Base-by-base conservation (phyloP, 2,888 invertebrate genomes). In the Mimas tiliae region DNA sequence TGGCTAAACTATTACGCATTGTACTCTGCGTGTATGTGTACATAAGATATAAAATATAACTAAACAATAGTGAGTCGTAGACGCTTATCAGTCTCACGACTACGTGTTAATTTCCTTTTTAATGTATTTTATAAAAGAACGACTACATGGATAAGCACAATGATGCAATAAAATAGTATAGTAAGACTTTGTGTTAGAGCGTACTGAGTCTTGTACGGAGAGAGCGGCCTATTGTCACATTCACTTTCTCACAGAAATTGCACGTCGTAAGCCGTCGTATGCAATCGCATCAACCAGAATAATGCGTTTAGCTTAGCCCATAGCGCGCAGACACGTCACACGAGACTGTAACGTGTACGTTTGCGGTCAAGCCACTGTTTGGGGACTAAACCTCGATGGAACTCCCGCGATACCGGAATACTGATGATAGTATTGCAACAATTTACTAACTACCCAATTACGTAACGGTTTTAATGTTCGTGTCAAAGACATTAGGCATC, bases 171-270 rank as follows among this genome's bases (percentile, higher is more conserved):
- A 14, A 45, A 45, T 38, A 38, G 1, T 14, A 45, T 11, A 14
- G 12, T 19, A 11, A 27, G 27, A 27, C 27, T n/a, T n/a, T n/a
- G 53, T 34, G 33, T 33, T 14, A 9, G 27, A 27, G 47, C n/a
- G 34, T 63, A 42, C 6, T 16, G 33, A 52, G 64, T 70, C 69
- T 68, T 67, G 71, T 48, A 63, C 70, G 74, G 80, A 80, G 82
- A 83, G 82, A 79, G 78, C 73, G 73, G 62, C 63, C 55, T 69
- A 74, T 74, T 78, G 75, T 77, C 76, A 74, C 78, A 74, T 74
- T 82, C 75, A 83, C 82, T 83, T 83, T 83, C 77, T 63, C 75
- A 69, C 68, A 68, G 68, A 71, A 68, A 72, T 69, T 70, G 65
- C 69, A 65, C 38, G 67, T 50, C 19, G 63, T 27, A n/a, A 27